Percentiles rank a stretch among this genome's conserved stretches.
Evolutionary conservation across 2,888 invertebrate species (phyloP).

Genomic region (Rotaria socialis): DNA sequence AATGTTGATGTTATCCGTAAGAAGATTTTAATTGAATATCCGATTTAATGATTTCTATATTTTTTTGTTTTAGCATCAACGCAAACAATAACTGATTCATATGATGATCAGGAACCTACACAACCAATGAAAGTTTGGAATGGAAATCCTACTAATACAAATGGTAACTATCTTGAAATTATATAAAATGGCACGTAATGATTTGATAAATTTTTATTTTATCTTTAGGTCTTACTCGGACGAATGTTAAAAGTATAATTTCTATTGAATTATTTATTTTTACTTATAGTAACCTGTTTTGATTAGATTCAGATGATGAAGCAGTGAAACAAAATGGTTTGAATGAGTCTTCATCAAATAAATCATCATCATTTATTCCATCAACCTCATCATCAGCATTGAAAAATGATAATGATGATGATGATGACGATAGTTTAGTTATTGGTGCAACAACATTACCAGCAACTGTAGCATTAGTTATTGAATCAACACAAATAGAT

Average conservation of each 20-base stretch:
- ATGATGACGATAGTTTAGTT: not conserved
- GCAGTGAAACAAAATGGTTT: not conserved
- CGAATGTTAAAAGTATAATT: not conserved
- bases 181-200: not conserved
- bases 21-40: not conserved
- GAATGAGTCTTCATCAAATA: not conserved
- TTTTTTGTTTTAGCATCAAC: not conserved
- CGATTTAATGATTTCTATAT: not conserved
- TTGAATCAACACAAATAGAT: conserved; percentile 26
- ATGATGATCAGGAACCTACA: conserved; percentile 18
- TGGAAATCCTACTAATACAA: not conserved
- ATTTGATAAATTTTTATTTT: not conserved
- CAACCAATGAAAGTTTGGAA: conserved; percentile 36
- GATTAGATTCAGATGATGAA: not conserved
- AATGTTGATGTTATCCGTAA: conserved; percentile 22
- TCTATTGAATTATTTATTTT: not conserved
- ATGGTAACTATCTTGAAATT: not conserved
- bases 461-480: not conserved
- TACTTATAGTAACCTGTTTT: not conserved
- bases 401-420: not conserved
- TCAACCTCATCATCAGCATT: not conserved
- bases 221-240: not conserved
- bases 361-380: conserved; percentile 15
- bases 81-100: conserved; percentile 14
- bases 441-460: conserved; percentile 30